phyloP scores from a whole-genome alignment of 1,140 invertebrate genomes.

The Bombus pyrosoma region DNA sequence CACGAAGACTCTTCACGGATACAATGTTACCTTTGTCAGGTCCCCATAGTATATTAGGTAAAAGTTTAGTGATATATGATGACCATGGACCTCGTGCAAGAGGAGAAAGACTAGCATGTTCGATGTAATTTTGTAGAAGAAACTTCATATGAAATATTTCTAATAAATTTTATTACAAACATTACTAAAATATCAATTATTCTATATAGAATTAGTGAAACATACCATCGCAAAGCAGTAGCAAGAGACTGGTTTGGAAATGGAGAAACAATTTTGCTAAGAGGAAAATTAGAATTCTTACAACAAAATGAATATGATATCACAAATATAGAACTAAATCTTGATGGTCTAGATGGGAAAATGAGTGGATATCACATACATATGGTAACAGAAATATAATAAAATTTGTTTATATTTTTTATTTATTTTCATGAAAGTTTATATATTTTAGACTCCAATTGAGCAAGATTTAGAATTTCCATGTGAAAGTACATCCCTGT shows the following conservation, averaged over 20 bases:
- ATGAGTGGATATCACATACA: slow-evolving; percentile 91
- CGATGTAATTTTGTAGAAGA: slow-evolving; percentile 85
- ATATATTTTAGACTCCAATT: slow-evolving; percentile 86
- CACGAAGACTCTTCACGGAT: slow-evolving; percentile 91
- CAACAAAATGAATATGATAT: slow-evolving; percentile 94
- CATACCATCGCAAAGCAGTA: slow-evolving; percentile 92
- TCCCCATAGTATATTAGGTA: slow-evolving; percentile 88
- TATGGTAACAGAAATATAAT: slow-evolving; percentile 83
- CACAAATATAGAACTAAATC: slow-evolving; percentile 89
- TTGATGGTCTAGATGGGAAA: slow-evolving; percentile 88
- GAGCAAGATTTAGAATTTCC: slow-evolving; percentile 93
- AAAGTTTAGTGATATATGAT: slow-evolving; percentile 94
- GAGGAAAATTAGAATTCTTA: slow-evolving; percentile 90
- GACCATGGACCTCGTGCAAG: slow-evolving; percentile 93
- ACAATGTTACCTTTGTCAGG: slow-evolving; percentile 90
- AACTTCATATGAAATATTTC: slow-evolving; percentile 3
- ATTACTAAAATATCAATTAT: slow-evolving; percentile 1
- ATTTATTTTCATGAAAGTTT: background rate
- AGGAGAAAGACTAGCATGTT: slow-evolving; percentile 94
- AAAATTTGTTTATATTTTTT: background rate
- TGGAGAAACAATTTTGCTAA: slow-evolving; percentile 85
- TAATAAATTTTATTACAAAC: background rate
- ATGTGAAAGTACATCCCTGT: slow-evolving; percentile 91
- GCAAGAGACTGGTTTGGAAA: slow-evolving; percentile 94
- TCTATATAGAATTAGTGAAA: slow-evolving; percentile 85